These are phyloP conservation scores for Chauna torquata DNA, from an alignment of 2,113 vertebrate genomes.

Conservation along the genomic window DNA sequence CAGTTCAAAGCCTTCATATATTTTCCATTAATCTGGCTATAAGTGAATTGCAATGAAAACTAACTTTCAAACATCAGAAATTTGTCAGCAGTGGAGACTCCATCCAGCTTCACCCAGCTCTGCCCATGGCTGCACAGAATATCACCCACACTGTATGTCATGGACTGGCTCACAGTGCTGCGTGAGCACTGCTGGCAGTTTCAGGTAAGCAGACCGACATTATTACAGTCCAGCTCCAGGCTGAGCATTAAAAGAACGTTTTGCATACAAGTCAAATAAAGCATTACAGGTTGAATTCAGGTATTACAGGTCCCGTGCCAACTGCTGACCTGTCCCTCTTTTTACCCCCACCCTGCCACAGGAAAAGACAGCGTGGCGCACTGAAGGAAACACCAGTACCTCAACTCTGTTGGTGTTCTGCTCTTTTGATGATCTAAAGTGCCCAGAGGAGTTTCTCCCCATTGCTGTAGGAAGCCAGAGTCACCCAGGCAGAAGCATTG, in stretches of 20 bases:
- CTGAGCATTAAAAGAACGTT: background rate
- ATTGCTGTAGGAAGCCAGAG: background rate
- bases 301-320: rapidly evolving
- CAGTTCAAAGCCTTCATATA: background rate
- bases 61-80: background rate
- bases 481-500: background rate
- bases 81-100: background rate
- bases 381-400: rapidly evolving
- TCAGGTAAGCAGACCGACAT: background rate
- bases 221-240: background rate
- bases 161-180: rapidly evolving
- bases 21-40: background rate
- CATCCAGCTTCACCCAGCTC: background rate
- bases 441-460: background rate
- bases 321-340: background rate
- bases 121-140: rapidly evolving
- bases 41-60: background rate
- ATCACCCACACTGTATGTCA: rapidly evolving
- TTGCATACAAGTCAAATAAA: too few species aligned
- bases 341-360: too few species aligned
- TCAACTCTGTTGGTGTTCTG: too few species aligned
- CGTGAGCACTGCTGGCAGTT: rapidly evolving
- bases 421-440: background rate
- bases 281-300: background rate
- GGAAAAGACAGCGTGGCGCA: rapidly evolving